Evolutionary conservation across 2,113 vertebrate genomes (phyloP).

Genomic region (Strix uralensis): DNA sequence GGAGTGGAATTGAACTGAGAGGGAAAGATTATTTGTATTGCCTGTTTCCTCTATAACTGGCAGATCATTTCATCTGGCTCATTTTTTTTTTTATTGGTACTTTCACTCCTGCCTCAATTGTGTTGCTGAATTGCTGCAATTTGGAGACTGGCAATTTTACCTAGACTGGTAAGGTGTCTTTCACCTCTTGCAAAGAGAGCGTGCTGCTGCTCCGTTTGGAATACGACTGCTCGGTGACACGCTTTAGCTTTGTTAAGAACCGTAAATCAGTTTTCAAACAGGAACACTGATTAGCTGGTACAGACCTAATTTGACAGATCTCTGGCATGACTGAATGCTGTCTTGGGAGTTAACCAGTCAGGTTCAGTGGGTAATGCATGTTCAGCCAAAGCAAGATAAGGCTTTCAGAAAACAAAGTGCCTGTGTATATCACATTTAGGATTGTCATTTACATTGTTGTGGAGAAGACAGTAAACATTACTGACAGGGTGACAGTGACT

Average conservation of each 20-base stretch:
- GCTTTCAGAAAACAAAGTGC: background rate
- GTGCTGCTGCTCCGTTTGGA: background rate
- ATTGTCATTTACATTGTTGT: background rate
- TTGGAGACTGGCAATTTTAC: constrained; percentile 65
- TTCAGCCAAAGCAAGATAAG: background rate
- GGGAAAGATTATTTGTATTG: background rate
- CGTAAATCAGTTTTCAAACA: background rate
- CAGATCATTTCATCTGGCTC: constrained; percentile 66
- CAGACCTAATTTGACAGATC: background rate
- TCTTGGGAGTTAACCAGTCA: background rate
- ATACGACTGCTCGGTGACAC: background rate
- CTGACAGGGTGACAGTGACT: background rate
- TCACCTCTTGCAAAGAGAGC: background rate
- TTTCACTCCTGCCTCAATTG: constrained; percentile 60
- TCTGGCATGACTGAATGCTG: background rate
- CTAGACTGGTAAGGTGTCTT: constrained; percentile 20
- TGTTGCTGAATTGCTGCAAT: constrained; percentile 56
- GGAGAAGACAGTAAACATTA: background rate
- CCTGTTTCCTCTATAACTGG: constrained; percentile 40
- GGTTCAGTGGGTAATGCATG: background rate
- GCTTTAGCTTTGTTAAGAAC: background rate
- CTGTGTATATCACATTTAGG: background rate
- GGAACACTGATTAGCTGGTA: background rate
- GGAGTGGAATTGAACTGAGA: background rate
- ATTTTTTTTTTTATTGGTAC: constrained; percentile 61